Evolutionary conservation across 2,888 invertebrate species (phyloP).

Genomic region (Athalia cordata): DNA sequence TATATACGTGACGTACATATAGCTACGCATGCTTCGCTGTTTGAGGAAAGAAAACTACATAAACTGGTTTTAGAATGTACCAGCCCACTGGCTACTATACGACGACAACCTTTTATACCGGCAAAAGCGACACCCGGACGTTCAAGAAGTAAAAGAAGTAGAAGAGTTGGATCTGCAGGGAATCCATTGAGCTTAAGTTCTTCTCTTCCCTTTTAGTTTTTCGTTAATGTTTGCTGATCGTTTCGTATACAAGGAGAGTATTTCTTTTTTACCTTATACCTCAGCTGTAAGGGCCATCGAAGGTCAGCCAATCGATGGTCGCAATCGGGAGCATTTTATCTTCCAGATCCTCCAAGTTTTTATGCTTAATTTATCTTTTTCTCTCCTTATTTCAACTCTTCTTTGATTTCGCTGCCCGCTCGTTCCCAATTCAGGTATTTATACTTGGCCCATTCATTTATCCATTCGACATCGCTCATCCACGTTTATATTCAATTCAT

Average conservation of each 20-base stretch:
- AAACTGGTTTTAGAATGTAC: conserved; percentile 39
- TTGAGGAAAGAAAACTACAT: conserved; percentile 18
- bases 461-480: neutral
- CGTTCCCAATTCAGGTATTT: neutral
- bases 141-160: too few species aligned
- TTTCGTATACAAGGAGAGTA: neutral
- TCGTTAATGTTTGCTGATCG: too few species aligned
- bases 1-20: conserved; percentile 38
- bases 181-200: neutral
- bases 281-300: conserved; percentile 11
- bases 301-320: conserved; percentile 39
- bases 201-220: too few species aligned
- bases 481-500: neutral
- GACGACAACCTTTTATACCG: neutral
- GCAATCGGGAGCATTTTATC: neutral
- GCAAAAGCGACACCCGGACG: too few species aligned
- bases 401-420: neutral
- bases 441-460: neutral
- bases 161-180: neutral
- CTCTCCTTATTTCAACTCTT: neutral
- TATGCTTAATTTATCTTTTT: neutral
- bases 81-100: neutral
- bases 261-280: neutral
- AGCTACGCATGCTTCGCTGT: neutral
- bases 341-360: neutral